Evolutionary conservation across 1,140 invertebrate species (phyloP), one percentile per base, ranked within the genome.

Genomic region (Neuroterus valhalla): DNA sequence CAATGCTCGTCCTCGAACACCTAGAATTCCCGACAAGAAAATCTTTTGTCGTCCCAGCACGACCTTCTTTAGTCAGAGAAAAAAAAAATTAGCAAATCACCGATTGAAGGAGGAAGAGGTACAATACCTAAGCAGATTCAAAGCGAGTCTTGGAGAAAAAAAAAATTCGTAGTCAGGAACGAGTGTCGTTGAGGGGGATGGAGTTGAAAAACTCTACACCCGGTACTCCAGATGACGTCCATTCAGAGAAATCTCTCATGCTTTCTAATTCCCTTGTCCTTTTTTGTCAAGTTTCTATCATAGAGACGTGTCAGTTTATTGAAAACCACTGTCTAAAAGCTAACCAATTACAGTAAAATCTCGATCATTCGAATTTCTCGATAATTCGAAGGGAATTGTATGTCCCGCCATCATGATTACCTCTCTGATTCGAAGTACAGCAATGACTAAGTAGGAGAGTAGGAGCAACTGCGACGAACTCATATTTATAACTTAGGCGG

Each of bases 1-100:
- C 50, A 71, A 71, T 71, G 46, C 55, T 68, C 66, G 71, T 67
- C 50, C 71, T 52, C 45, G 45, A 55, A 55, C 67, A 45, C 50
- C 19, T 38, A 72, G 62, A 67, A 45, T 21, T 21, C 19, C 3
- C 15, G 26, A 8, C 55, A 62, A 62, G 23, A 62, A 62, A 62
- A 31, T 62, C 55, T 62, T 62, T 62, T 62, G 55, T 62, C 26
- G 23, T 31, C 23, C 23, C 12, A 62, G 52, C 21, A 14, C 52
- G 23, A 26, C 11, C 55, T 62, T 62, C 55, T 62, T 62, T n/a
- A 31, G 23, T n/a, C 14, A 23, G 19, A 38, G 10, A 38, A 38
- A 38, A 38, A 62, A 31, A 62, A 62, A 62, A 62, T 62, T 62
- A 62, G 55, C 55, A 23, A 62, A 62, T 62, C 55, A 23, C 14